Base-by-base conservation (phyloP, 2,113 vertebrate genomes). In the Dipodomys merriami region DNA sequence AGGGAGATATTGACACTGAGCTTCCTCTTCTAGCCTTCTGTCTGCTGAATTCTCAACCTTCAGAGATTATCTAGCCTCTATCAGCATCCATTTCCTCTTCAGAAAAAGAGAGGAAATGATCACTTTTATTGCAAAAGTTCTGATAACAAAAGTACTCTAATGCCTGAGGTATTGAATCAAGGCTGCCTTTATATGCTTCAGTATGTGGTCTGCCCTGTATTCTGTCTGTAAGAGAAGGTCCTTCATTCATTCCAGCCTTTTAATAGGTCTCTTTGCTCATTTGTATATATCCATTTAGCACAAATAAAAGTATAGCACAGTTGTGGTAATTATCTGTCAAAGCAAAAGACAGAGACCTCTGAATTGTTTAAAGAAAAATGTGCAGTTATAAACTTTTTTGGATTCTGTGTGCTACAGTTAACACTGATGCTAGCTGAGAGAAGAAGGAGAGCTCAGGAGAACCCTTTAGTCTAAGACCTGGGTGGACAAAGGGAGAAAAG, bases 101-200 rank as follows among this genome's bases (percentile, higher is more conserved):
- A 72, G n/a, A 30, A 91, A 93, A 90, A 74, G 53, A 74, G 86
- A 87, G 20, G 76, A 72, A 90, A 88, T 88, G 4, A 69, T 30
- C 62, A 64, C 30, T 90, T 93, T 85, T 91, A 39, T 9, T 73
- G 18, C 77, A 69, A 92, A 49, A 88, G n/a, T 77, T 46, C 1
- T 49, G 85, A 20, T 8, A 62, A 46, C 30, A 49, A 84, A 74
- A 79, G 44, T 2, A 13, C 35, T 71, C 60, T 30, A 30, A 79
- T 0, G 2, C 72, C 80, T 39, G 49, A 65, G 80, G 65, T 19
- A 27, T 25, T 29, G 67, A 46, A 64, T 20, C 73, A 35, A 90
- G 16, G 57, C 29, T 29, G 64, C 23, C 22, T 46, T 72, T 69
- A 60, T 91, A n/a, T 46, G 71, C 44, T 80, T 65, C 62, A 5